Evolutionary conservation across 2,888 invertebrate genomes (phyloP), one percentile per base, ranked within the genome.

Genomic region (Drosophila anomalata): DNA sequence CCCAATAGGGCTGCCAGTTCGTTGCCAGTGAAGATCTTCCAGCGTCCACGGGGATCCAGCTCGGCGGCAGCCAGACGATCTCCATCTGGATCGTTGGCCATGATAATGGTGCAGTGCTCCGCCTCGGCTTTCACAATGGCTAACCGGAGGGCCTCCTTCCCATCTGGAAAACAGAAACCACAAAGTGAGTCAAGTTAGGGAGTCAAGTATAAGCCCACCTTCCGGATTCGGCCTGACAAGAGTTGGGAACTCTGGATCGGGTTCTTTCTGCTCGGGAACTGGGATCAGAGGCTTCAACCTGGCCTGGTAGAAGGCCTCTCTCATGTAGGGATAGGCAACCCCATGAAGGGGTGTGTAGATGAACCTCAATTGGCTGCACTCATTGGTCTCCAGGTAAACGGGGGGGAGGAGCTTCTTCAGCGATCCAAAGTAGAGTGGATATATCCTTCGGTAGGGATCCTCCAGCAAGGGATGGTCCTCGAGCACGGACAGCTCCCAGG

Each of bases 311-410:
- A 99, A 97, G 2, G 97, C 96, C 79, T 94, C 93, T 55, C 94
- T 92, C 70, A 98, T 93, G 87, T 94, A 98, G 5, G 94, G 92
- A 89, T 96, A 96, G 0, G 98, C 98, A 2, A 99, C 99, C 1
- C 99, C 99, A 90, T 99, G 99, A 96, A 99, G 97, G 0, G 99
- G 96, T 11, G 98, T 98, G 90, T 99, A 99, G 0, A 97, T 96
- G 75, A 97, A 95, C 60, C 94, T 94, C 1, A 96, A 90, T 3
- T 93, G 92, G 24, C 92, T 93, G 58, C 91, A 92, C 86, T 96
- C 96, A 22, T 94, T 90, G 1, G 76, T 91, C 53, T 93, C 92
- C 42, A 94, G 77, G 29, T 93, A 92, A 2, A 93, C 93, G 20
- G 93, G 90, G 20, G 94, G 91, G 2, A 96, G 91, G 24, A 93